Evolutionary conservation across 2,113 vertebrate genomes (phyloP).

Genomic region (Sinocyclocheilus grahami): DNA sequence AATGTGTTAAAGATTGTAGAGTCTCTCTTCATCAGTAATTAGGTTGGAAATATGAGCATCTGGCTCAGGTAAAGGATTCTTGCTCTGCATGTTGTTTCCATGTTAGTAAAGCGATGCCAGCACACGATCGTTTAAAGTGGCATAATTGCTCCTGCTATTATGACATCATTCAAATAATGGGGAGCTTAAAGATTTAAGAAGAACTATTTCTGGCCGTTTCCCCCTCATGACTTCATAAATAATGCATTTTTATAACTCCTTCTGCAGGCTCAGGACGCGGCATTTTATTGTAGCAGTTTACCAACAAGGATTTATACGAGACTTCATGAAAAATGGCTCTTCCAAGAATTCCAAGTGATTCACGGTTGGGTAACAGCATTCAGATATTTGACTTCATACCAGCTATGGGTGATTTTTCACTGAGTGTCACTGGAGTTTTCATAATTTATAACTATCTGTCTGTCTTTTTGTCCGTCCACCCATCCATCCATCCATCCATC

Average conservation of each 20-base stretch:
- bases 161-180: slow-evolving; percentile 45
- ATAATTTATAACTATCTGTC: background rate
- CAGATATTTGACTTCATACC: slow-evolving; percentile 1
- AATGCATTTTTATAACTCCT: slow-evolving; percentile 22
- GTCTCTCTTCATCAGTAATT: slow-evolving; percentile 55
- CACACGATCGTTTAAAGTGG: background rate
- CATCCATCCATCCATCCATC: no score
- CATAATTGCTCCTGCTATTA: slow-evolving; percentile 7
- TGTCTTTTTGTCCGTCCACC: no score
- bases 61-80: slow-evolving; percentile 47
- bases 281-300: slow-evolving; percentile 12
- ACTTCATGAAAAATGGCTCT: slow-evolving; percentile 14
- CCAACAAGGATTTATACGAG: slow-evolving; percentile 23
- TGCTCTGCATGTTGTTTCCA: slow-evolving; percentile 15
- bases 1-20: background rate
- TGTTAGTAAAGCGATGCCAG: background rate
- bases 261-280: slow-evolving; percentile 7
- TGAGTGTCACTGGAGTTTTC: background rate
- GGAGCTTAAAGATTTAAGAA: slow-evolving; percentile 31
- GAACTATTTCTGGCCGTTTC: slow-evolving; percentile 36
- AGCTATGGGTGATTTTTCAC: background rate
- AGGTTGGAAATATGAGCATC: slow-evolving; percentile 62
- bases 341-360: slow-evolving; percentile 14
- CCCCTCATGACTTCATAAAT: slow-evolving; percentile 18
- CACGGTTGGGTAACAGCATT: background rate